Base-by-base conservation (phyloP, 2,113 vertebrate genomes). In the Tringa solitaria region DNA sequence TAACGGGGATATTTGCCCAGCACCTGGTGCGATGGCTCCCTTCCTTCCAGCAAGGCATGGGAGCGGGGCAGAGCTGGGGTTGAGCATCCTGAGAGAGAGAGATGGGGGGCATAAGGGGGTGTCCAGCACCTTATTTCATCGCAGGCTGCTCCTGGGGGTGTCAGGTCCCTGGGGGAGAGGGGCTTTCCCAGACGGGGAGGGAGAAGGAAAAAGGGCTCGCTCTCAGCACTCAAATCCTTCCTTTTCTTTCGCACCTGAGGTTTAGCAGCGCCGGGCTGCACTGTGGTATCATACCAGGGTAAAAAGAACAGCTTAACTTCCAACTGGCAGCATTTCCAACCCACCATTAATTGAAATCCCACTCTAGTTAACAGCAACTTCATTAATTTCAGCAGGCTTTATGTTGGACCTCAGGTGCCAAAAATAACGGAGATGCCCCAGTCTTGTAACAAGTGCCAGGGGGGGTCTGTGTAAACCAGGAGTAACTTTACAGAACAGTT, bases 1-100 rank as follows among this genome's bases (percentile, higher is more conserved):
- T 27, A 10, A 3, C 19, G 1, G 2, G 14, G 12, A 0, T 3
- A 4, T 22, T 27, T 2, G 6, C 4, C 6, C 20, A 6, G 56
- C 33, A 1, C 37, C 12, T 3, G 4, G 43, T 20, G 3, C 15
- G 2, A 6, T 0, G 20, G 61, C 8, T 24, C 30, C 67, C 24
- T 4, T 26, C 37, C 26, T 35, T 16, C 48, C 20, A 14, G 41
- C n/a, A 15, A 3, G 24, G 45, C 7, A 3, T 12, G 4, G 0
- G 51, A 23, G 51, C 12, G 2, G 73, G 37, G 63, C 43, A 35
- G 37, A 21, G 50, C 20, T 4, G 12, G 53, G 27, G 46, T 11
- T 5, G 4, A 1, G 43, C 16, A 14, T 10, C 61, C 30, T 12
- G 50, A 26, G 24, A 50, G 50, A 51, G 50, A 51, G 50, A 51